Evolutionary conservation across 2,888 invertebrate species (phyloP).

Genomic region (Patella caerulea): DNA sequence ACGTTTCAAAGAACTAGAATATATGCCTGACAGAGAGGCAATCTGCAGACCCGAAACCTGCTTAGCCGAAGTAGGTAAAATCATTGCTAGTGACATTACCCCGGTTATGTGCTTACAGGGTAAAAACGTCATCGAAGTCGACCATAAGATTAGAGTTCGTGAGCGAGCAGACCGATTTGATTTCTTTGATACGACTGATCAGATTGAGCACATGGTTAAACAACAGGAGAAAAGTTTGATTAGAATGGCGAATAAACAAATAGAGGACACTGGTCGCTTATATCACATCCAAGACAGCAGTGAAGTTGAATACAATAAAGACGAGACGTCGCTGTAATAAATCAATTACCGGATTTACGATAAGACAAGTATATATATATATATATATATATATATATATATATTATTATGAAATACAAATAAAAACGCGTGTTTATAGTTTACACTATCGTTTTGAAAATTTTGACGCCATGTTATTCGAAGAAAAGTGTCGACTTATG

Average conservation of each 20-base stretch:
- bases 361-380: too few relatives aligned
- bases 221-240: conserved; percentile 59
- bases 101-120: conserved; percentile 60
- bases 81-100: conserved; percentile 57
- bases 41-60: conserved; percentile 44
- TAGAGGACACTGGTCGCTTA: conserved; percentile 59
- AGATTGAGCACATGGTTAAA: conserved; percentile 56
- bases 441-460: too few relatives aligned
- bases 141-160: conserved; percentile 56
- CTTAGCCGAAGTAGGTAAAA: conserved; percentile 59
- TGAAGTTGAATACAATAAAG: conserved; percentile 51
- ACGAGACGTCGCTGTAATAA: conserved; percentile 52
- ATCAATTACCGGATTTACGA: too few relatives aligned
- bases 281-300: conserved; percentile 61
- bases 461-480: too few relatives aligned
- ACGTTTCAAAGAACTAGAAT: conserved; percentile 45
- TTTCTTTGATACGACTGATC: conserved; percentile 50
- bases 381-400: too few relatives aligned
- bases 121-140: conserved; percentile 64
- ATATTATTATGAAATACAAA: too few relatives aligned
- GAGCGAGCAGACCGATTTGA: conserved; percentile 57
- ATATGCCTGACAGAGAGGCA: conserved; percentile 47
- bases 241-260: conserved; percentile 55
- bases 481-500: too few relatives aligned
- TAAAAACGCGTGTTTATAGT: too few relatives aligned